These are phyloP conservation scores for Danio aesculapii DNA, from an alignment of 2,797 vertebrate species.

Conservation along the genomic window DNA sequence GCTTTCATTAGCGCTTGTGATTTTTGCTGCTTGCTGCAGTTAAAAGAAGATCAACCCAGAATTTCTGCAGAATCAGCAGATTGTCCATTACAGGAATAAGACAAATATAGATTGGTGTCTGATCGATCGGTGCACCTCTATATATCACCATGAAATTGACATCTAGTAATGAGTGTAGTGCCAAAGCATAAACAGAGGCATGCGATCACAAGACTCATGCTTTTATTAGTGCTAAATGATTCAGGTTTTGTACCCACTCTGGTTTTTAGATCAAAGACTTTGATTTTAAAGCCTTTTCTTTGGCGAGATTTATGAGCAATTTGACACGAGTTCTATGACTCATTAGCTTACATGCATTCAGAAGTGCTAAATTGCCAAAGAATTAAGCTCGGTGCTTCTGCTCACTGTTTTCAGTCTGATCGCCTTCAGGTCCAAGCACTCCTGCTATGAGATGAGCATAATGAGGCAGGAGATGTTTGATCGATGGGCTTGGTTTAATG, in stretches of 20 bases:
- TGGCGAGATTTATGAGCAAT: slow-evolving; percentile 88
- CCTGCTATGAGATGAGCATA: slow-evolving; percentile 50
- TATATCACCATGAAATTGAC: background rate
- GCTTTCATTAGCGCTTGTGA: background rate
- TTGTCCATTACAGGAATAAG: background rate
- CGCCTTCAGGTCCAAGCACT: slow-evolving; percentile 52
- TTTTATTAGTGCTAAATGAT: slow-evolving; percentile 29
- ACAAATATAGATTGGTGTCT: background rate
- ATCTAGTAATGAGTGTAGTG: background rate
- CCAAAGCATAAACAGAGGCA: slow-evolving; percentile 19
- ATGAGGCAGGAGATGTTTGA: slow-evolving; percentile 60
- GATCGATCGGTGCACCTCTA: background rate
- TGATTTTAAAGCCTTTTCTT: slow-evolving; percentile 72
- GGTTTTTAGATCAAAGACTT: slow-evolving; percentile 49
- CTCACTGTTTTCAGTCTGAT: slow-evolving; percentile 78
- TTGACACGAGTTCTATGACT: slow-evolving; percentile 85
- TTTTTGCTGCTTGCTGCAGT: background rate
- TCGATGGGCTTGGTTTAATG: slow-evolving; percentile 57
- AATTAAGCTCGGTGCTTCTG: slow-evolving; percentile 88
- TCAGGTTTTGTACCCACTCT: slow-evolving; percentile 2
- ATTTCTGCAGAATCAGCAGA: no score
- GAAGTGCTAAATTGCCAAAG: slow-evolving; percentile 90
- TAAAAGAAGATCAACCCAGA: background rate
- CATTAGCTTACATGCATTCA: slow-evolving; percentile 90
- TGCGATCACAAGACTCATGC: background rate